phyloP scores from a whole-genome alignment of 2,113 vertebrate genomes.

The Ondatra zibethicus region DNA sequence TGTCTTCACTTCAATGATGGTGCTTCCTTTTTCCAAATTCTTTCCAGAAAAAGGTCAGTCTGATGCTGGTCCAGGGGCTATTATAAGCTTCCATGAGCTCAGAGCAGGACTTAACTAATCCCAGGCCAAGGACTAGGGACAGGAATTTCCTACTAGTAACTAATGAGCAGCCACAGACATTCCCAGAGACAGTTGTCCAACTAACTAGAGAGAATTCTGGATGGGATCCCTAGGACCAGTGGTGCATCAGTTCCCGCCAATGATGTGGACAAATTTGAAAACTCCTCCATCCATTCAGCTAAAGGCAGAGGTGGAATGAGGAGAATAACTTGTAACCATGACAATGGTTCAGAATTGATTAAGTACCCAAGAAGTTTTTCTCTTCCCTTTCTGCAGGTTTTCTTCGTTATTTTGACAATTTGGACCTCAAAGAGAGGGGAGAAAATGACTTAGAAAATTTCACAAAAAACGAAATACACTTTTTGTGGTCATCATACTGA shows the following conservation, averaged over 20 bases:
- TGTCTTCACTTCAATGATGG: background rate
- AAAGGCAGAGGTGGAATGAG: background rate
- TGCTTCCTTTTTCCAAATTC: background rate
- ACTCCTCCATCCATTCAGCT: background rate
- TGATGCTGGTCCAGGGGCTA: background rate
- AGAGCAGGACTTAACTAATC: background rate
- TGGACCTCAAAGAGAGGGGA: background rate
- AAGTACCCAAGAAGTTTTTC: background rate
- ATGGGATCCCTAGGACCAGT: background rate
- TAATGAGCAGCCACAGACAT: background rate
- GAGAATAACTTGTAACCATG: background rate
- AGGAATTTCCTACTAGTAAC: background rate
- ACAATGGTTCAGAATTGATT: background rate
- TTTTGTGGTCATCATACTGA: background rate
- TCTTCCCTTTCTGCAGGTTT: background rate
- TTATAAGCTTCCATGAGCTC: background rate
- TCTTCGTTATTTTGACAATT: constrained; percentile 12
- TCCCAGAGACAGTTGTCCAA: background rate
- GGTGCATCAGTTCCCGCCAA: background rate
- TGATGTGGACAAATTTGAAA: background rate
- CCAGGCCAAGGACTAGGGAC: background rate
- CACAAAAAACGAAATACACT: background rate
- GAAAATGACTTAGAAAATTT: background rate
- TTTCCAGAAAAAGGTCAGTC: background rate
- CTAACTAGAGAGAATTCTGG: constrained; percentile 26